A percentile compares a stretch with the other conserved stretches of the same genome.
Evolutionary conservation across 2,797 vertebrate genomes (phyloP).

Genomic region (Gymnothorax reevesii): DNA sequence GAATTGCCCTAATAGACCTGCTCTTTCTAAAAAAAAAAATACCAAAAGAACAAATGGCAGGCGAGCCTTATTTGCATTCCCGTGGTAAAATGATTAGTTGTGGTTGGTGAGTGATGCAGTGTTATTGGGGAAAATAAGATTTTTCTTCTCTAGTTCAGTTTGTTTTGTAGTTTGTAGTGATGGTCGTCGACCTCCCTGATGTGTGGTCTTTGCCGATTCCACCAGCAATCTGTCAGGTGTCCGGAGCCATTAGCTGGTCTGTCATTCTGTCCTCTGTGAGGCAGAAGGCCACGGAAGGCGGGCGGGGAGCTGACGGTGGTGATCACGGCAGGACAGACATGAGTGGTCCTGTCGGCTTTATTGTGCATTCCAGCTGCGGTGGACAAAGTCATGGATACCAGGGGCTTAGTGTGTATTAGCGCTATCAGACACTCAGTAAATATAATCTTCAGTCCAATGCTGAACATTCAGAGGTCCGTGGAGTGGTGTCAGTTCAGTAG

Average conservation of each 20-base stretch:
- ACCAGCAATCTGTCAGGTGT: neutral
- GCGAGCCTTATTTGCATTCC: neutral
- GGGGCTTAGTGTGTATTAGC: neutral
- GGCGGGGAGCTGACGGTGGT: neutral
- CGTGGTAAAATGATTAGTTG: neutral
- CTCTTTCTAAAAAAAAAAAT: no score
- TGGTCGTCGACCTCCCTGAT: neutral
- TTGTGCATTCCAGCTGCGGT: neutral
- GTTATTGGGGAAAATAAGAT: neutral
- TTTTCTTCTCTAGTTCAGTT: neutral
- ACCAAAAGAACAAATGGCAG: neutral
- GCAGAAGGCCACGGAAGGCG: neutral
- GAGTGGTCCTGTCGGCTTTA: neutral
- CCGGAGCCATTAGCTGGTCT: neutral
- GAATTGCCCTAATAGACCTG: no score
- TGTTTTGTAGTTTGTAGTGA: neutral
- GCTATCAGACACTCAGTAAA: neutral
- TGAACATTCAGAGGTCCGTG: neutral
- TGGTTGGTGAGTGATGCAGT: neutral
- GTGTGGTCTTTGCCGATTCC: neutral
- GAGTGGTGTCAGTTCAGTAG: neutral
- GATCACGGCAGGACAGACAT: neutral
- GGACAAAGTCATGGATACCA: neutral
- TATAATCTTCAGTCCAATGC: neutral
- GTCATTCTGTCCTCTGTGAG: neutral